Base-by-base conservation (phyloP, 2,113 vertebrate genomes). In the Athene noctua region DNA sequence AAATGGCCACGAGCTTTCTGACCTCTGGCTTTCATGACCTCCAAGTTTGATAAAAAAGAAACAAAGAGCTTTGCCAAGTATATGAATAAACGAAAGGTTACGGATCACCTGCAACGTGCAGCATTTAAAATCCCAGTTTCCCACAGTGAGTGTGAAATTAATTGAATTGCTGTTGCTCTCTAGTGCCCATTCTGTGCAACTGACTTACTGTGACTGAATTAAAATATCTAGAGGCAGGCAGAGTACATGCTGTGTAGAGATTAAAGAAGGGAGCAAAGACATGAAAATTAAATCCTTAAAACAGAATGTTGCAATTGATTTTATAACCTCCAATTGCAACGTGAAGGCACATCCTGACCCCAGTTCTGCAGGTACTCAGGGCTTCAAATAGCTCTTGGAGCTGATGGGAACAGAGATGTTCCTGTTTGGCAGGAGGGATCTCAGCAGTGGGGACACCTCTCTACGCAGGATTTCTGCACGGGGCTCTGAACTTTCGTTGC, bases 161-260 rank as follows among this genome's bases (percentile, higher is more conserved):
- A 97, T 96, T 94, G 93, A 97, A 92, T 94, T 97, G 81, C 90
- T 96, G 85, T 95, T 97, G 93, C 90, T 97, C 90, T 97, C 95
- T 97, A 91, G 92, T 96, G 95, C 81, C 97, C 92, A 90, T 88
- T 96, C 93, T 94, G 93, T 92, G 97, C 91, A 97, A 97, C 74
- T 95, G 90, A 96, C 82, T 97, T 92, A 93, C 89, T 94, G 94
- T 95, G 92, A 96, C 92, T 97, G 91, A 95, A 96, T 97, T 97
- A 93, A 97, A 95, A 97, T 91, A 94, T 90, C 95, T 93, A 81
- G 95, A 96, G 96, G 97, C 97, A 96, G 93, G 96, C 94, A 88
- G 94, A 88, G 75, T 81, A 86, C 96, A 94, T 95, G 95, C 96
- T 92, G 97, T n/a, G 96, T 83, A 82, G 93, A 92, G 96, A 97